Conservation (phyloP, 2,113 vertebrate genomes). For the Parus major region DNA sequence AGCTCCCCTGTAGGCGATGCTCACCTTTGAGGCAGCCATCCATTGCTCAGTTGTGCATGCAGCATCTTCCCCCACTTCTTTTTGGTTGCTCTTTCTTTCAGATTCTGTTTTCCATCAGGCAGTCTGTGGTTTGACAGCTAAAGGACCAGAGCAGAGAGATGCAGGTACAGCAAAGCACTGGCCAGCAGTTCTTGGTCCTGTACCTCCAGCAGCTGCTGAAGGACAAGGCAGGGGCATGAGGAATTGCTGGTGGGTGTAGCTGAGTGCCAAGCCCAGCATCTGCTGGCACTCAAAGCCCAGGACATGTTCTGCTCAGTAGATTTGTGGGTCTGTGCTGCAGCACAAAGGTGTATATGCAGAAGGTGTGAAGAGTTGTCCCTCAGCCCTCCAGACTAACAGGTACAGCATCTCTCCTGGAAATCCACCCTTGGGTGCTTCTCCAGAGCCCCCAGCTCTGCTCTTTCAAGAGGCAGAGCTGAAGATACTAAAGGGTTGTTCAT, state of each 20-base stretch:
- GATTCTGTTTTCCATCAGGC: neutral
- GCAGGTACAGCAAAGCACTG: neutral
- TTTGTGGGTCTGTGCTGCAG: neutral
- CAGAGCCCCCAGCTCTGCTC: neutral
- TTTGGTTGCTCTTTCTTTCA: neutral
- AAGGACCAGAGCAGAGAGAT: neutral
- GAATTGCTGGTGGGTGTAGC: neutral
- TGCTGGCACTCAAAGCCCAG: neutral
- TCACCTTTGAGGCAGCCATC: neutral
- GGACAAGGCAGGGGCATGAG: neutral
- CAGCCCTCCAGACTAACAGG: neutral
- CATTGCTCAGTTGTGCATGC: fast-evolving
- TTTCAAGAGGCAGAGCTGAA: neutral
- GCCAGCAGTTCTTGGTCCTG: neutral
- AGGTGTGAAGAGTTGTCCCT: neutral
- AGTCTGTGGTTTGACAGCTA: neutral
- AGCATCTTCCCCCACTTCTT: neutral
- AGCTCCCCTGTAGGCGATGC: neutral
- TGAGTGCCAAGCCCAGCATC: neutral
- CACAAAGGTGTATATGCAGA: fast-evolving
- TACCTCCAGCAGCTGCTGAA: neutral
- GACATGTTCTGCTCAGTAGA: fast-evolving
- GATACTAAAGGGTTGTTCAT: neutral
- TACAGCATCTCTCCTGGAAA: neutral
- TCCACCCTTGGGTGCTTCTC: fast-evolving